Evolutionary conservation across 2,113 vertebrate species (phyloP).

Genomic region (Rousettus leschenaultii): DNA sequence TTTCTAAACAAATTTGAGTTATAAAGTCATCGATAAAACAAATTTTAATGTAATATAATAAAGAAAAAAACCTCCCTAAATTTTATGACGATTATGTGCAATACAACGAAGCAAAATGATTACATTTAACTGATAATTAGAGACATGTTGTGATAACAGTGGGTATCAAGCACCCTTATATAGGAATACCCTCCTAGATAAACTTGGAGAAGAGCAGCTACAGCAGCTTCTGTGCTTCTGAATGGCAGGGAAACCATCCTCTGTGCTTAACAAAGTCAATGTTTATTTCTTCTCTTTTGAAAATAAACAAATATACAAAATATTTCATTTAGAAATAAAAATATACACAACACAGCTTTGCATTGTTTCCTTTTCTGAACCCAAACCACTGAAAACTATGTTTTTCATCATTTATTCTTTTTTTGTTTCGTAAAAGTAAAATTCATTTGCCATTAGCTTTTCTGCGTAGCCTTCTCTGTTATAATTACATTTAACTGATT

Average conservation of each 20-base stretch:
- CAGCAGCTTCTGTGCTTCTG: neutral
- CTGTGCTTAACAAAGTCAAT: neutral
- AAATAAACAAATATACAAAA: neutral
- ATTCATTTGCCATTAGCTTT: neutral
- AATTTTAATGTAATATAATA: neutral
- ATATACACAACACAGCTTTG: neutral
- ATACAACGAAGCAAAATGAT: neutral
- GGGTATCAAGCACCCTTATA: neutral
- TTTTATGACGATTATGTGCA: neutral
- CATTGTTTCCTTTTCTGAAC: neutral
- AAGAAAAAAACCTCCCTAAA: accelerated
- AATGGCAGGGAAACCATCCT: neutral
- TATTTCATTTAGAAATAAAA: neutral
- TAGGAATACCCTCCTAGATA: neutral
- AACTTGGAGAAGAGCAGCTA: neutral
- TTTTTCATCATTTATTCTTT: neutral
- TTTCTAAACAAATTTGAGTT: neutral
- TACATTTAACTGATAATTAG: neutral
- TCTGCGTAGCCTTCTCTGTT: neutral
- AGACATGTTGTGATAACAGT: neutral
- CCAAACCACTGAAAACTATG: neutral
- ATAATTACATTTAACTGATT: neutral
- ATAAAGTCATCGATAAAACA: neutral
- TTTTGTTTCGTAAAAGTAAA: neutral
- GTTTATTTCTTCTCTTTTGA: neutral